These are phyloP conservation scores for Cryptocephalus primarius DNA, from an alignment of 2,888 invertebrate species.

Conservation along the genomic window DNA sequence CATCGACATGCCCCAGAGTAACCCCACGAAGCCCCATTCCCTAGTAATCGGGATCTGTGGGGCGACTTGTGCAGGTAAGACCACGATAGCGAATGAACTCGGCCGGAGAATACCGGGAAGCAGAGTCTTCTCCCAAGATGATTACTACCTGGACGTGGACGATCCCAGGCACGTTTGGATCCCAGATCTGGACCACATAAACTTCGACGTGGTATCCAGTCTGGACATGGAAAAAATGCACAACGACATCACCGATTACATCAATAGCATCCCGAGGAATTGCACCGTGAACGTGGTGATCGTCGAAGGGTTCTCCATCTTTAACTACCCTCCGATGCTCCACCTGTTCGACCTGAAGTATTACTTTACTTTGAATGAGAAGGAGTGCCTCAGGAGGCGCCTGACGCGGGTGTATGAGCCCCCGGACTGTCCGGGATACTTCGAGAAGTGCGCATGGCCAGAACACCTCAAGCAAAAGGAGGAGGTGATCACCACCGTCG, in stretches of 20 bases:
- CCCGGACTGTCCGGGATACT: slow-evolving; percentile 79
- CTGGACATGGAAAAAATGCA: slow-evolving; percentile 65
- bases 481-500: slow-evolving; percentile 32
- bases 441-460: slow-evolving; percentile 88
- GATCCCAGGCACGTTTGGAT: slow-evolving; percentile 54
- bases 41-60: slow-evolving; percentile 61
- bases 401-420: slow-evolving; percentile 62
- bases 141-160: slow-evolving; percentile 58
- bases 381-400: slow-evolving; percentile 56
- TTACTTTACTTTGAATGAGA: slow-evolving; percentile 59
- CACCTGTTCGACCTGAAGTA: slow-evolving; percentile 62
- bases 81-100: slow-evolving; percentile 54
- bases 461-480: slow-evolving; percentile 52
- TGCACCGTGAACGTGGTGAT: slow-evolving; percentile 37
- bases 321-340: slow-evolving; percentile 56
- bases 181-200: slow-evolving; percentile 56
- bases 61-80: slow-evolving; percentile 77
- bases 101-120: slow-evolving; percentile 35
- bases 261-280: neutral
- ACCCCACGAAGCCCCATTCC: neutral
- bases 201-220: slow-evolving; percentile 63
- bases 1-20: no score
- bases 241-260: slow-evolving; percentile 39
- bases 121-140: slow-evolving; percentile 58
- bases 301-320: slow-evolving; percentile 66